Base-by-base conservation (phyloP, 2,888 invertebrate genomes). In the Agriopis leucophaearia region DNA sequence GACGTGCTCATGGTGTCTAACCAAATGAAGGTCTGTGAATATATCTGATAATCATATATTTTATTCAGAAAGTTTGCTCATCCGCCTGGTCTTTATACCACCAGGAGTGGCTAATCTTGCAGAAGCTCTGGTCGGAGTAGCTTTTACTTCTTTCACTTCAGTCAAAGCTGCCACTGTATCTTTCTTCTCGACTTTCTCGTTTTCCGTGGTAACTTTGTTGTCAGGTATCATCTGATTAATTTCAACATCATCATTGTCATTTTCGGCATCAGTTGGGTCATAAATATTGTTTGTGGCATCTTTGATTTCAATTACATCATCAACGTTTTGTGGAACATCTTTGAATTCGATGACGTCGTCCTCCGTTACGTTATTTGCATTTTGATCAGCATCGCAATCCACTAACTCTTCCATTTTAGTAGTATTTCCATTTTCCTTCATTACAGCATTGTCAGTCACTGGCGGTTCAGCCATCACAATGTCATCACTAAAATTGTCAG, bases 71-170 rank as follows among this genome's bases (percentile, higher is more conserved):
- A 90, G 75, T 66, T 76, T 80, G 69, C 91, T 92, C 0, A 89
- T 79, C 0, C 91, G 82, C 12, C 92, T 79, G 0, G 91, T 91
- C 35, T 80, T 82, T 10, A 91, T 79, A 1, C 83, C 73, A 55
- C 85, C 81, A 0, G 91, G 88, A 0, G 90, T 88, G 0, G 75
- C 82, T 10, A 85, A 52, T 0, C 88, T 80, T 5, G 86, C 70
- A 0, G 90, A 87, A 0, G 77, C 66, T 15, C 88, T 80, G 0
- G 82, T 79, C 0, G 89, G 87, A 0, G 90, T 88, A 0, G 78
- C 75, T 48, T 72, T 78, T 0, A 74, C 81, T 16, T 77, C 78
- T 51, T 81, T 81, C 1, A 68, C 40, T 8, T 74, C 67, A 44
- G 80, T 81, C 4, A 82, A 54, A 0, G 75, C 75, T 36, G 57